Conservation (phyloP, 2,888 invertebrate genomes). For the Acrobasis suavella region DNA sequence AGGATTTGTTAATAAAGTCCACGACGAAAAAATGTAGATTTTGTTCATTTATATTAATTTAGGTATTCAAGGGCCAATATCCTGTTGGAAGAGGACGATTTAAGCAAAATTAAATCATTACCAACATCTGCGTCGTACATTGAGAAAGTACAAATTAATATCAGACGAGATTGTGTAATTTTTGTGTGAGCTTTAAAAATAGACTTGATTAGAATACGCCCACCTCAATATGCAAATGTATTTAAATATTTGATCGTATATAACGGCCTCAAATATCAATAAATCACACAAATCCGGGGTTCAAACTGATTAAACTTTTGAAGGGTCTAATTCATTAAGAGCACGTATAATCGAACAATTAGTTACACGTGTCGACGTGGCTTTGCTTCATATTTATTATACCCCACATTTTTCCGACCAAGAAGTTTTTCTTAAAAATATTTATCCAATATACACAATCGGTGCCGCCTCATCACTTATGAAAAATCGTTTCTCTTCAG, state of each 20-base stretch:
- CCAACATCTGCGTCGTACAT: conserved; percentile 60
- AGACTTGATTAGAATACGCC: conserved; percentile 25
- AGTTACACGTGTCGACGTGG: conserved; percentile 73
- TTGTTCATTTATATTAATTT: conserved; percentile 48
- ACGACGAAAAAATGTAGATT: conserved; percentile 40
- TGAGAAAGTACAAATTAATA: conserved; percentile 45
- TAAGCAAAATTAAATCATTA: conserved; percentile 72
- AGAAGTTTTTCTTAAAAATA: conserved; percentile 72
- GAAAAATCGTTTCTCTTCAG: conserved; percentile 77
- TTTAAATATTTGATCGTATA: conserved; percentile 31
- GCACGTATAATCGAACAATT: conserved; percentile 68
- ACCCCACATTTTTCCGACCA: conserved; percentile 60
- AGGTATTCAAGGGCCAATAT: conserved; percentile 51
- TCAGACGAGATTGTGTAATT: conserved; percentile 45
- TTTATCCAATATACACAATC: conserved; percentile 78
- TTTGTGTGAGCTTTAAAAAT: conserved; percentile 35
- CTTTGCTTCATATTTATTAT: conserved; percentile 70
- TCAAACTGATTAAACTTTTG: conserved; percentile 49
- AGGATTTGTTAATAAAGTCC: conserved; percentile 31
- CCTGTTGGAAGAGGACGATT: conserved; percentile 47
- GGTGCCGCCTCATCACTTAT: conserved; percentile 80
- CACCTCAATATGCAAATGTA: conserved; percentile 33
- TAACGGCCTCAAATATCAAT: conserved; percentile 35
- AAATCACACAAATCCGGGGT: conserved; percentile 47
- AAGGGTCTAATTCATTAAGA: conserved; percentile 52